These are phyloP conservation scores for Bimastos eiseni DNA, from an alignment of 2,888 invertebrate species.

Conservation along the genomic window DNA sequence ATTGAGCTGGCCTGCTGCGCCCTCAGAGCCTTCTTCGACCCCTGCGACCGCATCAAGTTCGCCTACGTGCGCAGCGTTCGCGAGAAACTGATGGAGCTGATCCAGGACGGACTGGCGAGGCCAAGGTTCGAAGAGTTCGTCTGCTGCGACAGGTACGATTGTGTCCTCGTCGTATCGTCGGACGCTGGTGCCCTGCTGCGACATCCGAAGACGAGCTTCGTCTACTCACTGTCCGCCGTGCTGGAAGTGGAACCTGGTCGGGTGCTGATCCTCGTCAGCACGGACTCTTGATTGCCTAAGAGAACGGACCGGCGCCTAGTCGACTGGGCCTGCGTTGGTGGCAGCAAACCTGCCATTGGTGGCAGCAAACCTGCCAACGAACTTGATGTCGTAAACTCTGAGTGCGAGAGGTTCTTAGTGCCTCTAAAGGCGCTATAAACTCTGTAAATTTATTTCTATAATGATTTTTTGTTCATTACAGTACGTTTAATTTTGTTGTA, in stretches of 20 bases:
- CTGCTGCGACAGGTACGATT: constrained; percentile 16
- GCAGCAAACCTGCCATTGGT: not conserved
- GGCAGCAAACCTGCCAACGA: not conserved
- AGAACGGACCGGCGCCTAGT: not conserved
- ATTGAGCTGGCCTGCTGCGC: constrained; percentile 26
- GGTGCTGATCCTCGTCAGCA: not conserved
- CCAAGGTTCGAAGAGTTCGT: constrained; percentile 14
- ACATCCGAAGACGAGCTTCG: constrained; percentile 19
- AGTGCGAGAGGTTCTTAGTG: not conserved
- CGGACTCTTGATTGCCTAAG: not conserved
- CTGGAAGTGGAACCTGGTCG: not conserved
- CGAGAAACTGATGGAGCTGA: constrained; percentile 15
- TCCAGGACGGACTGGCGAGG: not conserved
- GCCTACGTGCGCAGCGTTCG: constrained; percentile 19
- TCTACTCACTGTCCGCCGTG: not conserved
- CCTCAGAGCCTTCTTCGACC: constrained; percentile 8
- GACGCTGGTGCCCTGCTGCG: not conserved
- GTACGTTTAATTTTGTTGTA: not conserved
- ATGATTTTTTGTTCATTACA: not conserved
- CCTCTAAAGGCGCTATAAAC: not conserved
- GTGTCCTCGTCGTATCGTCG: not conserved
- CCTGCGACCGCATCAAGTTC: constrained; percentile 18
- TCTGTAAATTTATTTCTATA: not conserved
- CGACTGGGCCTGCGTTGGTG: not conserved
- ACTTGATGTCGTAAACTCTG: not conserved